Conservation (phyloP, 2,888 invertebrate genomes). For the Cosmopolites sordidus region DNA sequence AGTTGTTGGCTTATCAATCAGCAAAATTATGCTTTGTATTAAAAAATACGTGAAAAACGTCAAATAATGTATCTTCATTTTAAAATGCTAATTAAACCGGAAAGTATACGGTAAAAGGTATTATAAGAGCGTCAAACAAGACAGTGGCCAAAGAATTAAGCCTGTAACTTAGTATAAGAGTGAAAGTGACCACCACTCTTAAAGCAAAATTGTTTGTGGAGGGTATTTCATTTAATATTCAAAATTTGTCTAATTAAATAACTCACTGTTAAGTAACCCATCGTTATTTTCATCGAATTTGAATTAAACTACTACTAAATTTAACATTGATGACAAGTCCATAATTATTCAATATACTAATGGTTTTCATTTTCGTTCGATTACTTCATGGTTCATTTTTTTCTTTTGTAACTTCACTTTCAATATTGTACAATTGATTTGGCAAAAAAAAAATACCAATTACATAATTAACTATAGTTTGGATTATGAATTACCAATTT, state of each 20-base stretch:
- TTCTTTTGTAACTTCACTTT: background rate
- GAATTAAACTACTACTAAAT: constrained; percentile 3
- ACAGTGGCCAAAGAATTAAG: constrained; percentile 23
- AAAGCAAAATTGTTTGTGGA: constrained; percentile 24
- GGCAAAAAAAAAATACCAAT: too few relatives aligned
- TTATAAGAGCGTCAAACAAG: constrained; percentile 22
- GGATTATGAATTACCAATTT: too few relatives aligned
- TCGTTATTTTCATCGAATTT: constrained; percentile 7
- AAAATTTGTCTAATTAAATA: constrained; percentile 23
- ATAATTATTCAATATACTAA: background rate
- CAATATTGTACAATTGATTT: background rate
- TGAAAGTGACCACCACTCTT: constrained; percentile 46
- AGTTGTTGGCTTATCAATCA: constrained; percentile 26
- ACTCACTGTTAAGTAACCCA: constrained; percentile 18
- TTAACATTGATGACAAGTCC: constrained; percentile 10
- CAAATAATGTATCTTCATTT: constrained; percentile 35
- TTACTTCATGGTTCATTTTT: background rate
- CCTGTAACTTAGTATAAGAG: constrained; percentile 35
- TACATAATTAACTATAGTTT: too few relatives aligned
- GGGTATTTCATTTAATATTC: constrained; percentile 26
- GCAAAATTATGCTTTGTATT: constrained; percentile 8
- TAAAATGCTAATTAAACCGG: constrained; percentile 18
- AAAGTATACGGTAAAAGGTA: constrained; percentile 22
- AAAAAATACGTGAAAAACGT: constrained; percentile 18
- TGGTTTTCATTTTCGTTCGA: background rate